These are phyloP conservation scores for Taenaris catops DNA, from an alignment of 2,888 invertebrate genomes.

Conservation along the genomic window DNA sequence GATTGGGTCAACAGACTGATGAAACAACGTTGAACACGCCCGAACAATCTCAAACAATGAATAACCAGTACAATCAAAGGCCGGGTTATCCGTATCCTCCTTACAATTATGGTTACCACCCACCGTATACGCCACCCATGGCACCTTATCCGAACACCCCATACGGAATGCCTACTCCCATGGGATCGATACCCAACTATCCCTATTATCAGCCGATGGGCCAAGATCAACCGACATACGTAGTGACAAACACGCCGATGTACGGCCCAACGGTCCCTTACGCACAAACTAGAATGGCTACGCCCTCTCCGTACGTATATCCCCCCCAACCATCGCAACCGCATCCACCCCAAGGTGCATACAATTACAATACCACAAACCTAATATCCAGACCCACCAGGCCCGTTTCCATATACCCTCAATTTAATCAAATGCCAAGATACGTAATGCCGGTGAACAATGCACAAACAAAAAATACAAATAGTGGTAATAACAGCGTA, in stretches of 20 bases:
- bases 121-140: constrained; percentile 41
- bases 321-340: constrained; percentile 39
- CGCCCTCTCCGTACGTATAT: constrained; percentile 47
- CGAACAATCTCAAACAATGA: constrained; percentile 53
- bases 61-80: constrained; percentile 59
- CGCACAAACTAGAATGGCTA: constrained; percentile 59
- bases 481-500: constrained; percentile 32
- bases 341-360: constrained; percentile 24
- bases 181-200: constrained; percentile 36
- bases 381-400: constrained; percentile 59
- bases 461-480: constrained; percentile 23
- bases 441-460: constrained; percentile 39
- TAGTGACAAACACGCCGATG: constrained; percentile 37
- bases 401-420: constrained; percentile 50
- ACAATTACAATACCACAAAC: constrained; percentile 64
- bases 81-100: constrained; percentile 51
- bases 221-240: constrained; percentile 40
- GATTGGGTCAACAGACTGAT: constrained; percentile 65
- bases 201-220: constrained; percentile 43
- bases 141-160: constrained; percentile 49
- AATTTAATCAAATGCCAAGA: constrained; percentile 45
- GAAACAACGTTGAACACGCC: constrained; percentile 47
- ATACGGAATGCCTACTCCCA: constrained; percentile 56
- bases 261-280: constrained; percentile 51
- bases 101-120: constrained; percentile 47